These are phyloP conservation scores for Drosophila bunnanda DNA, from an alignment of 2,888 invertebrate species.

Conservation along the genomic window DNA sequence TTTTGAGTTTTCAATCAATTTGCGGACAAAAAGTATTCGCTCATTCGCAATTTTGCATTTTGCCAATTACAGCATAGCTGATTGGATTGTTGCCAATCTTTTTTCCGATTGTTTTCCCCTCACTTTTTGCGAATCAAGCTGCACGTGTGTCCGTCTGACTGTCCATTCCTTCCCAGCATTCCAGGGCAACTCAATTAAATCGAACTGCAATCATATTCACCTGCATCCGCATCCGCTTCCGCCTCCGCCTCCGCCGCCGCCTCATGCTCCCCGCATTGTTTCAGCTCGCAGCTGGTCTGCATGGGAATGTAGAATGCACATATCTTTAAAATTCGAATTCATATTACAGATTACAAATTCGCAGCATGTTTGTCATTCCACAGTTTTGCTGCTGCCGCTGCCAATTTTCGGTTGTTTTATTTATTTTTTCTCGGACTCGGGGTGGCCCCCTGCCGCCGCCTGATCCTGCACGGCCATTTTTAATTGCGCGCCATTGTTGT, in stretches of 20 bases:
- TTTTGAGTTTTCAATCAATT: slow-evolving; percentile 70
- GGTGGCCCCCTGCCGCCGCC: neutral
- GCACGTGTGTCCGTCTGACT: slow-evolving; percentile 6
- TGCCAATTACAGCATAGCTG: slow-evolving; percentile 71
- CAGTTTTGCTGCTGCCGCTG: slow-evolving; percentile 40
- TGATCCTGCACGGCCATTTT: slow-evolving; percentile 62
- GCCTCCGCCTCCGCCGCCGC: slow-evolving; percentile 16
- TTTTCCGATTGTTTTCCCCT: slow-evolving; percentile 33
- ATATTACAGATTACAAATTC: slow-evolving; percentile 75
- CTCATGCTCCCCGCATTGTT: slow-evolving; percentile 24
- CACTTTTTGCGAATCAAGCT: slow-evolving; percentile 6
- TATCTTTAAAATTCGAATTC: slow-evolving; percentile 68
- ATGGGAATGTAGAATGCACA: slow-evolving; percentile 32
- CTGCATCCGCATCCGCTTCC: slow-evolving; percentile 41
- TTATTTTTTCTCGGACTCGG: slow-evolving; percentile 14
- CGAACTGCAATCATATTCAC: slow-evolving; percentile 71
- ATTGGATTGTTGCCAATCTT: slow-evolving; percentile 71
- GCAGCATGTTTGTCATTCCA: slow-evolving; percentile 77
- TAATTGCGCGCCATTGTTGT: slow-evolving; percentile 74
- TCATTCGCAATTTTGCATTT: slow-evolving; percentile 67
- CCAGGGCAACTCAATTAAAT: slow-evolving; percentile 72
- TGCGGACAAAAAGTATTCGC: slow-evolving; percentile 69
- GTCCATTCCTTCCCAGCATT: slow-evolving; percentile 32
- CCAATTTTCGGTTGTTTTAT: slow-evolving; percentile 51
- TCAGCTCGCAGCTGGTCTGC: slow-evolving; percentile 33